Evolutionary conservation across 2,113 vertebrate genomes (phyloP).

Genomic region (Larimichthys crocea): DNA sequence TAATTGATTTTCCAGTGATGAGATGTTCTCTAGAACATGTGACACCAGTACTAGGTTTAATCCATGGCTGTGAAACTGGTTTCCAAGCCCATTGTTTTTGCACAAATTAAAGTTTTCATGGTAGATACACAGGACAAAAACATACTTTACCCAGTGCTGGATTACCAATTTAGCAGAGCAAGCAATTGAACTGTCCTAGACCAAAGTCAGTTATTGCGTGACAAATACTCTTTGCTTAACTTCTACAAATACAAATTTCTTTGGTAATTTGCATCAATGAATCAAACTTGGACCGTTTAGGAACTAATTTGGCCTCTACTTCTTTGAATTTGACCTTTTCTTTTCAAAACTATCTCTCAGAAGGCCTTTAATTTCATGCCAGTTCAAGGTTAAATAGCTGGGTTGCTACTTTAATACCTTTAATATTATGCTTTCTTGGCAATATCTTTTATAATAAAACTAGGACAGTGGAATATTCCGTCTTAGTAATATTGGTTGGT

Average conservation of each 20-base stretch:
- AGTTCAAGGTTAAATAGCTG: not conserved
- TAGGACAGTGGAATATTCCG: not conserved
- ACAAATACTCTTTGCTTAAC: not conserved
- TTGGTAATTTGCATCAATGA: not conserved
- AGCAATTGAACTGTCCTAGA: not conserved
- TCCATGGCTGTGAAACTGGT: slow-evolving; percentile 18
- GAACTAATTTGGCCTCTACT: not conserved
- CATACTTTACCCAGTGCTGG: too few species aligned
- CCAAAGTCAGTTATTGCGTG: not conserved
- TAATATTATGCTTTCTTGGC: not conserved
- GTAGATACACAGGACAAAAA: not conserved
- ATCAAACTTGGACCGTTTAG: not conserved
- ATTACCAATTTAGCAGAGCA: not conserved
- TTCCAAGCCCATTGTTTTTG: slow-evolving; percentile 5
- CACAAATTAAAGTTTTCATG: not conserved
- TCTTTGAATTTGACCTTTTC: not conserved
- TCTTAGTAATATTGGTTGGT: not conserved
- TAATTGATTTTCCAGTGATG: slow-evolving; percentile 38
- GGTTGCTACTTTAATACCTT: not conserved
- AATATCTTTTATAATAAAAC: not conserved
- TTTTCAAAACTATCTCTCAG: not conserved
- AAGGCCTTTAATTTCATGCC: not conserved
- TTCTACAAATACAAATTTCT: not conserved
- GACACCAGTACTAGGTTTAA: slow-evolving; percentile 26
- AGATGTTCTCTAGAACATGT: slow-evolving; percentile 32